Base-by-base conservation (phyloP, 2,113 vertebrate species). In the Baryphthengus martii region DNA sequence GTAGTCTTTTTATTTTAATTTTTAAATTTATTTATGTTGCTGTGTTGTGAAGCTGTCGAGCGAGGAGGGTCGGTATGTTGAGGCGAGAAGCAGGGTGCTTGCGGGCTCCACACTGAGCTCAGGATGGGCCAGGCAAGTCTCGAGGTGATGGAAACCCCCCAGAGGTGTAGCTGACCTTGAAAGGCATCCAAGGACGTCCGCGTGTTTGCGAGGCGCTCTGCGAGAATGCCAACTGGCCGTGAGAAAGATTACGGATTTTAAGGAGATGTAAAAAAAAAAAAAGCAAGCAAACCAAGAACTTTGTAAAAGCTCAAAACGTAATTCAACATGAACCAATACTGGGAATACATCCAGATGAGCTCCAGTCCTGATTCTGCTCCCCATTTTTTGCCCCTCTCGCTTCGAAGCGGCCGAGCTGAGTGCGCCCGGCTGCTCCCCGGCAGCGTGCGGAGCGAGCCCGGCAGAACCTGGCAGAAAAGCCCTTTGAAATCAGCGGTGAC, bases 151-250 rank as follows among this genome's bases (percentile, higher is more conserved):
- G 70, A 58, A 68, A 40, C 9, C 12, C 17, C 5, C 13, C 21
- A 2, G 33, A 39, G 44, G 9, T 55, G 77, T 66, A 45, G 59
- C 37, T 50, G 81, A 35, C 80, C 31, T 52, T 45, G 85, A 23
- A 39, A 53, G 35, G 18, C 14, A 23, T 11, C 17, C 66, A 14
- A 13, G 68, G 59, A 5, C 52, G 31, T 10, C 59, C 8, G 33
- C 19, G 61, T n/a, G 49, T 28, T 23, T 49, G 39, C 50, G 52
- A 45, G 70, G 39, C 19, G 53, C 21, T 7, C 50, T 49, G 37
- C 2, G 5, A 31, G 68, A 44, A 33, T 4, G 10, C 61, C 18
- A 52, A 17, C 26, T 12, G 61, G 12, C 39, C 1, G 0, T 2
- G 28, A 4, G 59, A 25, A 33, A 28, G 29, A 26, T 53, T 7